Conservation (phyloP, 1,140 invertebrate genomes). For the Drosophila burlai region DNA sequence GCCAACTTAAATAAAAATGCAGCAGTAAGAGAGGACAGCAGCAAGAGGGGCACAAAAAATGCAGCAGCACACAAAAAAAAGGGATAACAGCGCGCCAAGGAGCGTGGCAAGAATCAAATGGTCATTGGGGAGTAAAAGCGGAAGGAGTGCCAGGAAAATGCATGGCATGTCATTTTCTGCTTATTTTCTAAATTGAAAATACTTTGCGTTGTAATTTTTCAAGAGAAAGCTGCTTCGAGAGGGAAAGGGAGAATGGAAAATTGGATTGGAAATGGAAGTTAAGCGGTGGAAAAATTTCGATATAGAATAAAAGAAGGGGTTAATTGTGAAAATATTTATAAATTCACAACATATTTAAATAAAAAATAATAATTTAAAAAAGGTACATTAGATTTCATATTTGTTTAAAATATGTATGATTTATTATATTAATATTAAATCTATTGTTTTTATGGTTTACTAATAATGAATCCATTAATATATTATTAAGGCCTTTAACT, state of each 20-base stretch:
- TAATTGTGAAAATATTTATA: not conserved
- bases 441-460: no score
- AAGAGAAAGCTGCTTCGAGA: slow-evolving; percentile 22
- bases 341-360: not conserved
- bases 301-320: not conserved
- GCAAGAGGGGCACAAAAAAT: slow-evolving; percentile 45
- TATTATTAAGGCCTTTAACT: no score
- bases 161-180: slow-evolving; percentile 68
- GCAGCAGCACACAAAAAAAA: slow-evolving; percentile 15
- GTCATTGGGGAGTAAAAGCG: slow-evolving; percentile 34
- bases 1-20: slow-evolving; percentile 77
- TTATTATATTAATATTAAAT: not conserved
- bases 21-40: slow-evolving; percentile 12
- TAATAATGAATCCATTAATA: no score
- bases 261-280: not conserved
- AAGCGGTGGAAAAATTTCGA: not conserved
- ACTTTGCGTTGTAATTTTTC: slow-evolving; percentile 66
- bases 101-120: slow-evolving; percentile 59
- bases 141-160: slow-evolving; percentile 46
- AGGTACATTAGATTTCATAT: no score
- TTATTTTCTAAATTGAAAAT: slow-evolving; percentile 76
- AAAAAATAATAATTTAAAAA: not conserved
- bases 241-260: not conserved
- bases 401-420: not conserved
- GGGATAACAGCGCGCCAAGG: slow-evolving; percentile 1